phyloP scores from a whole-genome alignment of 2,797 vertebrate species.

The Peromyscus melanophrys region DNA sequence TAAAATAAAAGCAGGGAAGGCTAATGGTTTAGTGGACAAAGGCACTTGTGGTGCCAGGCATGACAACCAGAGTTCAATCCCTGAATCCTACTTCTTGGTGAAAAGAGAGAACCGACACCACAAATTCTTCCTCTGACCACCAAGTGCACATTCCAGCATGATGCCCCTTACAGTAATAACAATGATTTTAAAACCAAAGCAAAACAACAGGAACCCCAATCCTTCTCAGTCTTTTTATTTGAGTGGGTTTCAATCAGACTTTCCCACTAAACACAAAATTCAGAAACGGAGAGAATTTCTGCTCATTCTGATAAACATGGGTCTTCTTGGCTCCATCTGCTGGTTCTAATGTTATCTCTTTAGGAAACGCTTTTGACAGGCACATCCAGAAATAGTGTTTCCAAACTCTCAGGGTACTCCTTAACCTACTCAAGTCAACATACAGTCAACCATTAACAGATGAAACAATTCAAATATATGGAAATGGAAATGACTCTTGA shows the following conservation, averaged over 20 bases:
- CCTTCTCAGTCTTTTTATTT: background rate
- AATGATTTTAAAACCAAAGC: background rate
- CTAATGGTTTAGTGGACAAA: background rate
- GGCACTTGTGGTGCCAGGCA: background rate
- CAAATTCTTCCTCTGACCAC: background rate
- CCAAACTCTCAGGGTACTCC: background rate
- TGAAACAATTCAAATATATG: constrained; percentile 19
- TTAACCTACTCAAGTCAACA: background rate
- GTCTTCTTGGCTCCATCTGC: background rate
- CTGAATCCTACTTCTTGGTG: background rate
- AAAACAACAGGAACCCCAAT: background rate
- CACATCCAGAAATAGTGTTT: background rate
- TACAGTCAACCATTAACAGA: background rate
- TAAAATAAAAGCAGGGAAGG: background rate
- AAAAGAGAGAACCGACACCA: background rate
- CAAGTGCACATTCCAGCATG: no score
- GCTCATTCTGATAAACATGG: background rate
- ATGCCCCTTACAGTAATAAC: background rate
- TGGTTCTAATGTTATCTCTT: background rate
- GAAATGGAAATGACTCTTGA: constrained; percentile 54
- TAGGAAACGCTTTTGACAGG: background rate
- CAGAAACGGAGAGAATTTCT: background rate
- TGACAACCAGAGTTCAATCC: background rate
- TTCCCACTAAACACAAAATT: constrained; percentile 27
- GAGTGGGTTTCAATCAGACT: constrained; percentile 7